Evolutionary conservation across 2,113 vertebrate species (phyloP).

Genomic region (Odobenus rosmarus): DNA sequence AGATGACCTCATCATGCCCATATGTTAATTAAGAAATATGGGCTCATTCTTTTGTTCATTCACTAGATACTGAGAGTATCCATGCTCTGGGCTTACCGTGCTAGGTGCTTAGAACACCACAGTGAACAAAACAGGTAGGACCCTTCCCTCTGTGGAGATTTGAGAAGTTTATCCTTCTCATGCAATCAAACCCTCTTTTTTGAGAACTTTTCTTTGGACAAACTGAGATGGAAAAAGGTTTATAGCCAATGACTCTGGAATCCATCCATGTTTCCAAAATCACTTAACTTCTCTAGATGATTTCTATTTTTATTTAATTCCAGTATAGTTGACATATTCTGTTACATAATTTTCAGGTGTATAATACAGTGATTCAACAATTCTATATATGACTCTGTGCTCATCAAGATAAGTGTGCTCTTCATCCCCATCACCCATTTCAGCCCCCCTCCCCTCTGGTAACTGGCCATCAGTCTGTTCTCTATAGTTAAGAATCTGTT

Average conservation of each 20-base stretch:
- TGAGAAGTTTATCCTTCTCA: not conserved
- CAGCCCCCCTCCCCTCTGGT: not conserved
- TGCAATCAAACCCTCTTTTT: not conserved
- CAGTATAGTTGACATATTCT: not conserved
- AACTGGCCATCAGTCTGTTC: not conserved
- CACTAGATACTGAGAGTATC: not conserved
- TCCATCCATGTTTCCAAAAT: not conserved
- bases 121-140: not conserved
- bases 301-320: not conserved
- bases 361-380: not conserved
- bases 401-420: not conserved
- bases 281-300: not conserved
- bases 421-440: not conserved
- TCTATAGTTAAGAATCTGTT: not conserved
- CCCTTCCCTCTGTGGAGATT: not conserved
- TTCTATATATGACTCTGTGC: not conserved
- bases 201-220: not conserved
- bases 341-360: not conserved
- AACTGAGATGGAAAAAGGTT: not conserved
- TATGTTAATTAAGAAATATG: slow-evolving; percentile 20
- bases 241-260: not conserved
- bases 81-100: not conserved
- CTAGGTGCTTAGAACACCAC: not conserved
- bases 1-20: not conserved
- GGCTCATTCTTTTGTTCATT: not conserved